Percentiles rank a stretch among this genome's conserved stretches.
phyloP scores from a whole-genome alignment of 2,113 vertebrate genomes.

The Xerus inauris region DNA sequence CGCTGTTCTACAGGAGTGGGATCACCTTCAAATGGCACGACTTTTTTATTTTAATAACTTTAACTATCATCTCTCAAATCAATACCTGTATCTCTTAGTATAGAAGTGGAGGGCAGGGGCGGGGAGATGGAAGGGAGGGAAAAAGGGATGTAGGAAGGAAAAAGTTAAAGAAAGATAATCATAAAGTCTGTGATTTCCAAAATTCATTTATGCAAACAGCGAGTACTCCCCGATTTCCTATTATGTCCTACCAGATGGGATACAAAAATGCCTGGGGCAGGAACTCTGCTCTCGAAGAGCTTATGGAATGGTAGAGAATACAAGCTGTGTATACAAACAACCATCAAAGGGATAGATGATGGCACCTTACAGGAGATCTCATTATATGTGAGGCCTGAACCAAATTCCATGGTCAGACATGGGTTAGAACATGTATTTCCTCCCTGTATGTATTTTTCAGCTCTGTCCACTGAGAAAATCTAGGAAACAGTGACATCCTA shows the following conservation, averaged over 20 bases:
- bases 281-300: not conserved
- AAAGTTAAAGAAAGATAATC: too few species aligned
- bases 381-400: not conserved
- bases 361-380: not conserved
- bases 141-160: not conserved
- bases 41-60: slow-evolving; percentile 21
- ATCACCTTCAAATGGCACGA: not conserved
- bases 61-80: not conserved
- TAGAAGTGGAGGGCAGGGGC: not conserved
- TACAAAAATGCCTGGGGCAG: not conserved
- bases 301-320: not conserved
- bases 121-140: not conserved
- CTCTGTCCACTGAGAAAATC: not conserved
- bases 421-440: not conserved
- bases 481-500: not conserved
- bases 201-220: not conserved
- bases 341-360: not conserved
- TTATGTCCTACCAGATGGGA: not conserved
- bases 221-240: not conserved
- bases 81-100: not conserved
- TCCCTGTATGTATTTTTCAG: not conserved
- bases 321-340: not conserved
- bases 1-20: not conserved
- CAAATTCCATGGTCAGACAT: not conserved
- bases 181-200: not conserved